Percentiles rank a stretch among this genome's conserved stretches.
Conservation (phyloP, 2,797 vertebrate species). For the Mallotus villosus region DNA sequence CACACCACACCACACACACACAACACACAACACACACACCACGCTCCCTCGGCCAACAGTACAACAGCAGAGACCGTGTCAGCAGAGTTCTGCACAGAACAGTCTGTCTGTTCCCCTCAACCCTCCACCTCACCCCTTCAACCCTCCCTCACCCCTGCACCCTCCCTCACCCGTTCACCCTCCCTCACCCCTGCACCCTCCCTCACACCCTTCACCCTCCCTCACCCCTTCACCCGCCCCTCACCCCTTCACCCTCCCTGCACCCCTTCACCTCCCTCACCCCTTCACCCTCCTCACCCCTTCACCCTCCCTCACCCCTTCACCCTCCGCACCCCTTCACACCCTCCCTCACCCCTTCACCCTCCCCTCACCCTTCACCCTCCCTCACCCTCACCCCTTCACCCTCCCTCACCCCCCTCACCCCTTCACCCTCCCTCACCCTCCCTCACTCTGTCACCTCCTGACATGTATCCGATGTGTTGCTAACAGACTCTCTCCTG, state of each 20-base stretch:
- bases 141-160: constrained; percentile 38
- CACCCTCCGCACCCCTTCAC: no score
- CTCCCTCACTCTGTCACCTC: background rate
- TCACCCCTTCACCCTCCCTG: background rate
- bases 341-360: background rate
- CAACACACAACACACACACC: constrained; percentile 23
- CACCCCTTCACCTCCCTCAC: constrained; percentile 58
- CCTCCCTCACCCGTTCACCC: constrained; percentile 92
- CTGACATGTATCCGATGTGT: constrained; percentile 7
- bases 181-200: no score
- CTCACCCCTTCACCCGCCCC: background rate
- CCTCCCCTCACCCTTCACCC: background rate
- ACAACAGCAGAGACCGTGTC: constrained; percentile 52
- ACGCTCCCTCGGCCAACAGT: constrained; percentile 30
- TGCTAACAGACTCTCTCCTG: constrained; percentile 26
- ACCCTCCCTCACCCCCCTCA: no score
- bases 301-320: constrained; percentile 81
- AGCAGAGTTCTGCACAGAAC: constrained; percentile 36
- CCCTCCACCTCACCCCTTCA: no score
- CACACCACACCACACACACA: constrained; percentile 26
- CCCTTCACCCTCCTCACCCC: no score
- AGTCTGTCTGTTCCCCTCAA: background rate
- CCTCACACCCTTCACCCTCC: no score
- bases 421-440: constrained; percentile 24
- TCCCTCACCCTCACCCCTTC: constrained; percentile 1